Percentiles rank a stretch among this genome's conserved stretches.
These are phyloP conservation scores for Salminus brasiliensis DNA, from an alignment of 2,113 vertebrate species.

Conservation along the genomic window DNA sequence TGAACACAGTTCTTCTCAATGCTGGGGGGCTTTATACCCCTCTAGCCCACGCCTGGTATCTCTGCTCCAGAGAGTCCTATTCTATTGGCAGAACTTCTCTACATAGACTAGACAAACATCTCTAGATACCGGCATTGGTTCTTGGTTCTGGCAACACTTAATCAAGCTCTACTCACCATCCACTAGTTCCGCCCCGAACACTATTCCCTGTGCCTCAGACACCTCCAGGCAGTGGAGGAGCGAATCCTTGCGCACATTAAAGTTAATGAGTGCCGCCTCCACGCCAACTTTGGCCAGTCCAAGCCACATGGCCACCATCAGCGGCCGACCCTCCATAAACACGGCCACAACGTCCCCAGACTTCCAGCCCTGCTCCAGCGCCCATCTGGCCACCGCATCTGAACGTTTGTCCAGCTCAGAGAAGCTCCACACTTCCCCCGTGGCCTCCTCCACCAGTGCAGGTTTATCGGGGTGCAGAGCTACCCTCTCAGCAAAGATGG, in stretches of 20 bases:
- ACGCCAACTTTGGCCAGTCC: slow-evolving; percentile 85
- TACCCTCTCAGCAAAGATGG: slow-evolving; percentile 77
- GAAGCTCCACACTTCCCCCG: slow-evolving; percentile 82
- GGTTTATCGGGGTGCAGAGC: slow-evolving; percentile 75
- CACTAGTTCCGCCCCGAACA: slow-evolving; percentile 79
- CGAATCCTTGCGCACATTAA: slow-evolving; percentile 79
- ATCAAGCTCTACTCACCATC: slow-evolving; percentile 63
- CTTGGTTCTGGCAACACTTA: too few species aligned
- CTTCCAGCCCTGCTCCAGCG: slow-evolving; percentile 71
- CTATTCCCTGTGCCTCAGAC: slow-evolving; percentile 76
- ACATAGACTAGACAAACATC: too few species aligned
- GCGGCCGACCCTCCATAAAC: slow-evolving; percentile 82
- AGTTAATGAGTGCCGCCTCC: slow-evolving; percentile 84
- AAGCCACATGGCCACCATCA: slow-evolving; percentile 84
- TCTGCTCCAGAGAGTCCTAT: too few species aligned
- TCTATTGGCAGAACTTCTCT: too few species aligned
- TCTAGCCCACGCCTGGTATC: too few species aligned
- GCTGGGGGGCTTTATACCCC: too few species aligned
- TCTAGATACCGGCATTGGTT: too few species aligned
- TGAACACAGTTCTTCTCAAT: too few species aligned
- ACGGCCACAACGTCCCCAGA: slow-evolving; percentile 84
- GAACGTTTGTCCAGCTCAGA: slow-evolving; percentile 76
- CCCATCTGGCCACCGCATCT: slow-evolving; percentile 80
- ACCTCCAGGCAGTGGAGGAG: slow-evolving; percentile 80
- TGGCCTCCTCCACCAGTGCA: slow-evolving; percentile 82